Base-by-base conservation (phyloP, 1,140 invertebrate species). In the Probaryconus sp. region DNA sequence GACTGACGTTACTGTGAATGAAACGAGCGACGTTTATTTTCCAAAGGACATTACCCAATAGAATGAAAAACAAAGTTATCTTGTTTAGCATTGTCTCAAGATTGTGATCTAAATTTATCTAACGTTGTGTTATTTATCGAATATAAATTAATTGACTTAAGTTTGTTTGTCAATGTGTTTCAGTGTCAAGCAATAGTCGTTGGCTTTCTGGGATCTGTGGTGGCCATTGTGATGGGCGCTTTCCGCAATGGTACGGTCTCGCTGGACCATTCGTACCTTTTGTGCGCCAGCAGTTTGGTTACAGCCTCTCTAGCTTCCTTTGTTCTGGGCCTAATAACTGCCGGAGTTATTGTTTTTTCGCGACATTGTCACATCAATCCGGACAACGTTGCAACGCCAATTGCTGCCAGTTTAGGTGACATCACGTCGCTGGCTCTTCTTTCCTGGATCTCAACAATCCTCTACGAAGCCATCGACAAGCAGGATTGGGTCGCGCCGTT, bases 301-400 rank as follows among this genome's bases (percentile, higher is more conserved):
- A 97, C 95, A 13, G 95, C 95, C 1, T 94, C 94, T 1, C 79
- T 96, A 35, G 94, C 95, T 13, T 91, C 90, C 48, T 91, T 91
- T 60, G 88, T 92, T 28, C 80, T 92, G 31, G 91, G 93, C 70
- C 81, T 92, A 60, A 90, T 96, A 51, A 95, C 94, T 84, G 91
- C 94, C 2, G 89, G 89, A 16, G 92, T 94, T 1, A 92, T 94
- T 24, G 85, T 94, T 0, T 82, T 91, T 26, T 93, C 92, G 2
- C 89, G 91, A 48, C 89, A 91, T 77, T 93, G 90, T 69, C 90
- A 92, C 70, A 92, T 96, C 31, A 96, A 96, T 87, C 95, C 95
- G 6, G 95, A 97, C 83, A 97, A 97, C 86, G 92, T 97, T 1
- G 94, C 95, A 2, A 96, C 95, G 0, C 96, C 96, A 4, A 95